Conservation (phyloP, 2,888 invertebrate species). For the Coecobrya sp. region DNA sequence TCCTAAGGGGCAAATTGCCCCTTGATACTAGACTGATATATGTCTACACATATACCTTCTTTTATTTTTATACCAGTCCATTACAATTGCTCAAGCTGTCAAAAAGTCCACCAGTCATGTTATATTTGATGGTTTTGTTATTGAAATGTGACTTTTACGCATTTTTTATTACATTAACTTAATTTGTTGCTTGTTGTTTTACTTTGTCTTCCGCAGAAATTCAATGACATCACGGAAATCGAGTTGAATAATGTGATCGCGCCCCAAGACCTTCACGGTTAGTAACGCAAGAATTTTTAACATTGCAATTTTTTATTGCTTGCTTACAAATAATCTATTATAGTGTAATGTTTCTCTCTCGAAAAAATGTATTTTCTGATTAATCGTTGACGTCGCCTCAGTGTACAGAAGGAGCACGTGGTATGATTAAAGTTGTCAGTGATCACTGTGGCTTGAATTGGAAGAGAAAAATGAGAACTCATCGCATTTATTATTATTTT, state of each 20-base stretch:
- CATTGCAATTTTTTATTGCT: not conserved
- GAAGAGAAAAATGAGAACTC: slow-evolving; percentile 12
- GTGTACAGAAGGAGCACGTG: not conserved
- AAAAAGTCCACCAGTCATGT: too few relatives aligned
- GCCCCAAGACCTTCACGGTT: slow-evolving; percentile 80
- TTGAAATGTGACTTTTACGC: too few relatives aligned
- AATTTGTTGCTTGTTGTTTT: not conserved
- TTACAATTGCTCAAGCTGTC: too few relatives aligned
- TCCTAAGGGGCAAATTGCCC: too few relatives aligned
- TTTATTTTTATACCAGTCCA: too few relatives aligned
- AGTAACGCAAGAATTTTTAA: slow-evolving; percentile 29
- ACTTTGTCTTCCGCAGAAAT: slow-evolving; percentile 79
- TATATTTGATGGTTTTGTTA: too few relatives aligned
- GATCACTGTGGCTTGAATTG: not conserved
- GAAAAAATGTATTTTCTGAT: not conserved
- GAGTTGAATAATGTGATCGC: slow-evolving; percentile 78
- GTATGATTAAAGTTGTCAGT: not conserved
- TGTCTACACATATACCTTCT: too few relatives aligned
- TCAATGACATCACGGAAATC: slow-evolving; percentile 83
- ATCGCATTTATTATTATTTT: not conserved
- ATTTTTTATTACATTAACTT: not conserved
- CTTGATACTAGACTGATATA: too few relatives aligned
- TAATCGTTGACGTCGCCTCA: not conserved
- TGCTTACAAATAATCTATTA: not conserved
- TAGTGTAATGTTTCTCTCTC: not conserved